Evolutionary conservation across 2,888 invertebrate genomes (phyloP).

Genomic region (Andrena chrysosceles): DNA sequence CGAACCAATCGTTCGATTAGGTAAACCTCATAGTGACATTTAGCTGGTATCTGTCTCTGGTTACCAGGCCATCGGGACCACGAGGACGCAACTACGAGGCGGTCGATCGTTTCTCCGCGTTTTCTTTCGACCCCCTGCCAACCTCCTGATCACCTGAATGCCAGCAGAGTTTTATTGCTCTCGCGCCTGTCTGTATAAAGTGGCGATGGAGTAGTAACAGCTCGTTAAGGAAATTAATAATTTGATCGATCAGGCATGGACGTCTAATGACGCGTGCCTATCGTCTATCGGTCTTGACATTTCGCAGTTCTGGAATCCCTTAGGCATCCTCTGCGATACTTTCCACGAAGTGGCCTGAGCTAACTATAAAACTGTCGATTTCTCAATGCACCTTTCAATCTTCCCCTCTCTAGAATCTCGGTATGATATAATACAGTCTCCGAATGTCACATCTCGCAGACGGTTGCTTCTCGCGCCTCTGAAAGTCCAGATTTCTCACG

Average conservation of each 20-base stretch:
- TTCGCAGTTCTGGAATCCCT: neutral
- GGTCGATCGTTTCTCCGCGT: conserved; percentile 49
- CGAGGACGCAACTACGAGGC: conserved; percentile 46
- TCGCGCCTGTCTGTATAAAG: conserved; percentile 23
- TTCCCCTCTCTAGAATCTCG: no score
- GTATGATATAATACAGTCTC: no score
- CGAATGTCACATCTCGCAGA: no score
- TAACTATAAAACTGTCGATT: no score
- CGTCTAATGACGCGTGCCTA: neutral
- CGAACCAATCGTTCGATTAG: conserved; percentile 80
- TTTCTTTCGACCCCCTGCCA: conserved; percentile 47
- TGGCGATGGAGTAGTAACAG: conserved; percentile 31
- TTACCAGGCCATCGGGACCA: conserved; percentile 71
- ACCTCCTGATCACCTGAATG: conserved; percentile 64
- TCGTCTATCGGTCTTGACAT: neutral
- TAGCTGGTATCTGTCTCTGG: conserved; percentile 77
- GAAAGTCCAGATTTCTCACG: conserved; percentile 46
- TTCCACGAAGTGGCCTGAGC: conserved; percentile 1
- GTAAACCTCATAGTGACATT: conserved; percentile 81
- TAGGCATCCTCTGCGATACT: neutral
- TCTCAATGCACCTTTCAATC: no score
- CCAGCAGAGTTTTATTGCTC: conserved; percentile 66
- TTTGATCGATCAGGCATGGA: neutral
- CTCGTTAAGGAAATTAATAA: conserved; percentile 23
- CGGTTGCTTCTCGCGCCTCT: conserved; percentile 22